These are phyloP conservation scores for Acipenser oxyrinchus DNA, from an alignment of 2,797 vertebrate genomes.

Conservation along the genomic window DNA sequence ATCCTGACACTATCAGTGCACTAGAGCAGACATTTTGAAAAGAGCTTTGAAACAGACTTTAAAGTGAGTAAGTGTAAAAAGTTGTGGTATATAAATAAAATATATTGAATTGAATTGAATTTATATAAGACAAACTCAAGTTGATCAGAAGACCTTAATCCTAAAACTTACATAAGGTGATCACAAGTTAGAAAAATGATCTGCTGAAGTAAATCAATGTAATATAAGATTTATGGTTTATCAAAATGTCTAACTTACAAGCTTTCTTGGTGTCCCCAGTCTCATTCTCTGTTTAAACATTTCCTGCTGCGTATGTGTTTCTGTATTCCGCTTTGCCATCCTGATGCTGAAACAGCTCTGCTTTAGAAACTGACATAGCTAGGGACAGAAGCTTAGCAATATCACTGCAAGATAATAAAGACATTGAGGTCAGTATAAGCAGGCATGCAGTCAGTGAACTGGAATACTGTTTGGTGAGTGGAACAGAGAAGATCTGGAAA, in stretches of 20 bases:
- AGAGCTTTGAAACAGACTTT: too few species aligned
- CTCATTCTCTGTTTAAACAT: constrained; percentile 47
- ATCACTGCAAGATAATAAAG: constrained; percentile 45
- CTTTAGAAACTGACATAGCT: constrained; percentile 19
- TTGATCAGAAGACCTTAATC: too few species aligned
- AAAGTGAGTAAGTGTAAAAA: too few species aligned
- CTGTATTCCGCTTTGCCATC: not conserved
- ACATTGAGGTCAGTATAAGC: constrained; percentile 59
- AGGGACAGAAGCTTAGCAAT: constrained; percentile 42
- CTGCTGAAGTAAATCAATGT: too few species aligned
- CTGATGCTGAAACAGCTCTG: constrained; percentile 10
- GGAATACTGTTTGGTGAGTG: constrained; percentile 21
- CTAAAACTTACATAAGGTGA: too few species aligned
- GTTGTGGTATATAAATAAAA: too few species aligned
- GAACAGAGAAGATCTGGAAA: constrained; percentile 4
- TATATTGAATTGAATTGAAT: too few species aligned
- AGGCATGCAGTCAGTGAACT: constrained; percentile 32
- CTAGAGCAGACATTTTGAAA: too few species aligned
- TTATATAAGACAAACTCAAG: too few species aligned
- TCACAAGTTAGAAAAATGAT: too few species aligned
- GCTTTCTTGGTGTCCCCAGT: constrained; percentile 32
- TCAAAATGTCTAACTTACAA: constrained; percentile 41
- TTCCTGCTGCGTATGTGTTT: constrained; percentile 4
- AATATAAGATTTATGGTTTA: not conserved
- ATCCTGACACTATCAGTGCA: too few species aligned